Base-by-base conservation (phyloP, 1,140 invertebrate species). In the Halictus rubicundus region DNA sequence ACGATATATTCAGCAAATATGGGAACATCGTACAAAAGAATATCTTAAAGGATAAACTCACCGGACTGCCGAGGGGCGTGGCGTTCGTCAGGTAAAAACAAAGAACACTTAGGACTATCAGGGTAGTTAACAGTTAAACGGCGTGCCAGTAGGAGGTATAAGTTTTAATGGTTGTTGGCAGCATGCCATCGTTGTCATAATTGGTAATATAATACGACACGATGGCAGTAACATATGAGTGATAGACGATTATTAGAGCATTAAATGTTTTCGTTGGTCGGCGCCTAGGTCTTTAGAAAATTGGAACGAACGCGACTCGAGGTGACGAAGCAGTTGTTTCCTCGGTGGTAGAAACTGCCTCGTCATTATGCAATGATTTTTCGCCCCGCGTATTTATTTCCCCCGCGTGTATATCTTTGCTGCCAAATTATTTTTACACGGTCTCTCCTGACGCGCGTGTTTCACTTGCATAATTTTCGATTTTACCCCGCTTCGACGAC, bases 21-120 rank as follows among this genome's bases (percentile, higher is more conserved):
- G 97, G 98, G 32, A 95, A 95, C 78, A 98, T 98, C 90, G 96
- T 99, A 77, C 97, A 98, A 92, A 97, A 97, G 90, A 97, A 98
- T 89, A 96, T 99, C 82, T 93, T 99, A 70, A 95, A 96, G 82
- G 97, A 98, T 90, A 98, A 98, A 93, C 94, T 96, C 46, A 98
- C 97, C 59, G 97, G 97, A 39, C 94, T 96, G 83, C 97, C 97
- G 9, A 93, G 97, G 88, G 97, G 97, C 39, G 97, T 98, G 61
- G 98, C 97, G 4, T 99, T 98, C 94, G 97, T 98, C n/a, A 96
- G 97, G 97, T 98, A 93, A 66, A 8, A 21, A 25, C n/a, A 57
- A 93, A 66, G 4, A 21, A 25, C 14, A 57, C 21, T 25, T 2
- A 19, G 4, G 19, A 21, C 70, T 54, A 71, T 23, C 46, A 16